phyloP scores from a whole-genome alignment of 2,797 vertebrate genomes.

The Sitta carolinensis region DNA sequence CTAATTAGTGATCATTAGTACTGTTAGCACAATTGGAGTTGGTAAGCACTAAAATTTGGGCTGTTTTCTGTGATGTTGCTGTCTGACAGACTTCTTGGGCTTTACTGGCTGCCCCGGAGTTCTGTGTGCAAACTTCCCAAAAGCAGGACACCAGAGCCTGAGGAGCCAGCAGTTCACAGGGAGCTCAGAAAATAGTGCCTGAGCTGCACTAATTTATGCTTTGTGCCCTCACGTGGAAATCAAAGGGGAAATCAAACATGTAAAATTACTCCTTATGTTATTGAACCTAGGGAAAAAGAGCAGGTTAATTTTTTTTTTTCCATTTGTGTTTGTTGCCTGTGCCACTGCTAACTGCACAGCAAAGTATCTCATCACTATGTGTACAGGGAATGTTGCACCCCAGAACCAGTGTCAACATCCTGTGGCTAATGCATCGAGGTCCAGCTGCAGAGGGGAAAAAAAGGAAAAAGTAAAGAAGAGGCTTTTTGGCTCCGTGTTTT shows the following conservation, averaged over 20 bases:
- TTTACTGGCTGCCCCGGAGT: neutral
- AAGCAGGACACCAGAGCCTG: neutral
- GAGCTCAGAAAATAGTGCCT: neutral
- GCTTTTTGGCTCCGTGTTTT: rapidly evolving
- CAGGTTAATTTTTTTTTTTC: neutral
- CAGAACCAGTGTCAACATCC: neutral
- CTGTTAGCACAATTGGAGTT: neutral
- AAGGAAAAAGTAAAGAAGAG: neutral
- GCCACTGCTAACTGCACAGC: neutral
- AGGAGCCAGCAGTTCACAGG: neutral
- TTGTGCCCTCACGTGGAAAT: neutral
- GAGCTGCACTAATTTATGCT: neutral
- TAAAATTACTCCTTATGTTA: neutral
- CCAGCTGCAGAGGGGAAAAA: neutral
- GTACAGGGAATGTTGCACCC: rapidly evolving
- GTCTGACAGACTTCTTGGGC: neutral
- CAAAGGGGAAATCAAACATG: neutral
- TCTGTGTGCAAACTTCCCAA: neutral
- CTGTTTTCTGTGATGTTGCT: neutral
- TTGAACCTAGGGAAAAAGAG: neutral
- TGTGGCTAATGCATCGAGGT: neutral
- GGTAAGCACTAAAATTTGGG: neutral
- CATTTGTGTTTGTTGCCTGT: neutral
- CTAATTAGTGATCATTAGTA: neutral
- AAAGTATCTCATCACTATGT: neutral